These are phyloP conservation scores for Pseudonaja textilis DNA, from an alignment of 2,113 vertebrate species.

Conservation along the genomic window DNA sequence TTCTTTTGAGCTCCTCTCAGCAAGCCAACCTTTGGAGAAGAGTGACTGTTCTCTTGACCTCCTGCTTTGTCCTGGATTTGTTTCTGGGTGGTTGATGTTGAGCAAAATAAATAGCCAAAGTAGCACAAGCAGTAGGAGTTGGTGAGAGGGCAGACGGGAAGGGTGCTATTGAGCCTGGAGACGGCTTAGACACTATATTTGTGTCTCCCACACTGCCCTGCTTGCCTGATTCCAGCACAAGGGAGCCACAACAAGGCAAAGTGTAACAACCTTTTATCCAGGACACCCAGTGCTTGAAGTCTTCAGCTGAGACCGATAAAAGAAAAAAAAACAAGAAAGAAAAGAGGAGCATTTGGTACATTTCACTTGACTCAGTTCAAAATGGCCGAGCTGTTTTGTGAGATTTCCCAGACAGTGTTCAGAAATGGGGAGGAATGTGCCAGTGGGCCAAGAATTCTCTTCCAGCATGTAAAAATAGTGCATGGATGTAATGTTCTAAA, in stretches of 20 bases:
- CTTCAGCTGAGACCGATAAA: neutral
- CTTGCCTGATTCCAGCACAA: neutral
- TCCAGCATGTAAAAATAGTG: neutral
- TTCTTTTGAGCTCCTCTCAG: neutral
- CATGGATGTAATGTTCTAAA: neutral
- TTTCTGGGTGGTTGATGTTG: neutral
- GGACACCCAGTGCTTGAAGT: neutral
- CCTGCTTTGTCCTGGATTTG: neutral
- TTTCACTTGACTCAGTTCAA: neutral
- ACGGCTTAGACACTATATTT: neutral
- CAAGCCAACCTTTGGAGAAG: neutral
- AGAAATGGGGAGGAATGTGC: neutral
- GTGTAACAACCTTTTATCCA: neutral
- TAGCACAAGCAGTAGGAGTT: neutral
- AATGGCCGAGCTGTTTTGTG: neutral
- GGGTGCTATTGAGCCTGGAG: neutral
- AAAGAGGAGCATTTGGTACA: neutral
- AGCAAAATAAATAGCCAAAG: neutral
- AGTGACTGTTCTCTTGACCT: neutral
- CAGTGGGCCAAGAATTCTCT: neutral
- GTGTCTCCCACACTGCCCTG: neutral
- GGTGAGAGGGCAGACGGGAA: neutral
- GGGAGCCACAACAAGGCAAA: neutral
- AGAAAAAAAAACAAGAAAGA: neutral
- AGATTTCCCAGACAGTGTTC: neutral